Percentiles rank a stretch among this genome's conserved stretches.
Evolutionary conservation across 2,113 vertebrate species (phyloP).

Genomic region (Pionites leucogaster): DNA sequence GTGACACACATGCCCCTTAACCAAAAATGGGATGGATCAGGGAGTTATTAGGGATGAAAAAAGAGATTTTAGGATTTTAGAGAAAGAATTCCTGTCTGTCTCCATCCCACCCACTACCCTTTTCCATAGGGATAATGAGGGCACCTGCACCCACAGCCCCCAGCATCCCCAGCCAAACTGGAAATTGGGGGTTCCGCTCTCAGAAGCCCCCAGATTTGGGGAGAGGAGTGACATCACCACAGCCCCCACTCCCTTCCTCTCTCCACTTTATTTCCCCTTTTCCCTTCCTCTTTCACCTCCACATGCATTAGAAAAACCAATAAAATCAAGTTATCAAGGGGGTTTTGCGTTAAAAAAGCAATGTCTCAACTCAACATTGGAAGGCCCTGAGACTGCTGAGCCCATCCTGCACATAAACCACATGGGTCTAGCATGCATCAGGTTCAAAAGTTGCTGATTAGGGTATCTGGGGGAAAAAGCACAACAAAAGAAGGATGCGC

Average conservation of each 20-base stretch:
- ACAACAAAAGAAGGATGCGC: not conserved
- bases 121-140: rapidly evolving
- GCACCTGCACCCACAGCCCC: rapidly evolving
- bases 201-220: not conserved
- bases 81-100: rapidly evolving
- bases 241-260: not conserved
- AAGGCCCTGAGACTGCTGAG: not conserved
- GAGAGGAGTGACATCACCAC: rapidly evolving
- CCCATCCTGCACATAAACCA: not conserved
- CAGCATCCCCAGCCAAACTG: no score
- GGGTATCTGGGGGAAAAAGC: not conserved
- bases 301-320: not conserved
- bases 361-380: not conserved
- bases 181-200: not conserved
- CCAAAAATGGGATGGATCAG: rapidly evolving
- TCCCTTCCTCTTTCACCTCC: not conserved
- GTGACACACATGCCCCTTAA: not conserved
- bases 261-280: not conserved
- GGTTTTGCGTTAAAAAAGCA: not conserved
- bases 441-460: not conserved
- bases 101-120: rapidly evolving
- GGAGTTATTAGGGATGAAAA: no score
- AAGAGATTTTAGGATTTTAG: not conserved
- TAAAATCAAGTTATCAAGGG: not conserved
- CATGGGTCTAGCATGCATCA: not conserved